Base-by-base conservation (phyloP, 2,888 invertebrate species). In the Cheilosia vernalis region DNA sequence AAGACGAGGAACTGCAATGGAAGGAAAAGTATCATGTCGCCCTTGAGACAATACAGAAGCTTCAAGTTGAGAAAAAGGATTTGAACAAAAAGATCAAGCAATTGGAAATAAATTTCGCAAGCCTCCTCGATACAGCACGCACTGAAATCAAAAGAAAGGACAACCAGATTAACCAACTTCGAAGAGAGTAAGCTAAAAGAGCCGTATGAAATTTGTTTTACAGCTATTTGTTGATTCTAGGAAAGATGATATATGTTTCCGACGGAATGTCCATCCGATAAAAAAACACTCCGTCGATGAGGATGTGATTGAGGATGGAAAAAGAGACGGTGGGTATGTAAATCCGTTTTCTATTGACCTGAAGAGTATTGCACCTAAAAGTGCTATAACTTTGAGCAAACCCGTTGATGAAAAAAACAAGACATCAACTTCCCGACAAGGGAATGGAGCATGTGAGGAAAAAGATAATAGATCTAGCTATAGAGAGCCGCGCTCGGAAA, bases 171-270 rank as follows among this genome's bases (percentile, higher is more conserved):
- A 79, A 87, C 0, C 87, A 89, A 69, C 81, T 91, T 27, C 89
- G 90, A 5, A 91, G 88, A 70, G 91, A 91, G 92, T 92, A 88
- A 88, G 90, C 88, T 5, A 1, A 1, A 5, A 4, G 2, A 51
- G 19, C 24, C 9, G 49, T 1, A 1, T 37, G 13, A 49, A 10
- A 15, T 67, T 37, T 5, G 4, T 9, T 21, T 33, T 44, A 10
- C 24, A 17, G 4, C 37, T 37, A 21, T 51, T 49, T 37, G 10
- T 17, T 27, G 27, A 10, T 58, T 64, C 51, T 9, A 85, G 91
- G 67, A 90, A 90, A 61, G 91, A 91, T 87, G 90, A 91, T 69
- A 88, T 91, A 3, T 91, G 90, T 69, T 91, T 91, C 17, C 88
- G 91, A 17, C 89, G 91, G 1, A 89, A 88, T 2, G 77, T 77